Base-by-base conservation (phyloP, 2,888 invertebrate species). In the Odontocerum albicorne region DNA sequence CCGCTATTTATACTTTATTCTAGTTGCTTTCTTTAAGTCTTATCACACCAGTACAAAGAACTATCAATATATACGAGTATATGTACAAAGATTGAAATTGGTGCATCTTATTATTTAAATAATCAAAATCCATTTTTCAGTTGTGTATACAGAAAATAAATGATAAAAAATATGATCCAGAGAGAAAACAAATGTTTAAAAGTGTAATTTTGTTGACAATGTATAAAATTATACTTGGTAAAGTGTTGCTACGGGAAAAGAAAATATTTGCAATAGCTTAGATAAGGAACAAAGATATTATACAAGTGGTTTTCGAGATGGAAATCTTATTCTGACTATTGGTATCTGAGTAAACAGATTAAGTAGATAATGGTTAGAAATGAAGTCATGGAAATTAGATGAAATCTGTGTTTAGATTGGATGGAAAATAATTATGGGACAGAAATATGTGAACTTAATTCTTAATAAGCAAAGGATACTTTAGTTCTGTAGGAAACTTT, bases 261-360 rank as follows among this genome's bases (percentile, higher is more conserved):
- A 13, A 17, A 39, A 20, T 39, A 20, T 39, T 39, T 39, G 39
- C 39, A 19, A 10, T 17, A 39, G 31, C 20, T 39, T 19, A 20
- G 39, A 39, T 39, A 6, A 39, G 39, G 21, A 20, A 19, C 19
- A 10, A 39, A 20, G 20, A 20, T 20, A 39, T 39, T 39, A 19
- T n/a, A n/a, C 20, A 20, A 20, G 39, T 39, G 39, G 39, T 39
- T 20, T 20, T 12, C 6, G 19, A 19, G 19, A 19, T 39, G 12
- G 13, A 19, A 39, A 20, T 20, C 4, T 2, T 7, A 27, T 13
- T 13, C n/a, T 2, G 3, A 13, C 13, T 8, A 32, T 32, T 32
- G 32, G 32, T 32, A 32, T 32, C 32, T 3, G 10, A 31, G 12
- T 31, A 31, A 31, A 31, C 31, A 1, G 31, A n/a, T 3, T 31